Evolutionary conservation across 2,797 vertebrate species (phyloP).

Genomic region (Argentina silus): DNA sequence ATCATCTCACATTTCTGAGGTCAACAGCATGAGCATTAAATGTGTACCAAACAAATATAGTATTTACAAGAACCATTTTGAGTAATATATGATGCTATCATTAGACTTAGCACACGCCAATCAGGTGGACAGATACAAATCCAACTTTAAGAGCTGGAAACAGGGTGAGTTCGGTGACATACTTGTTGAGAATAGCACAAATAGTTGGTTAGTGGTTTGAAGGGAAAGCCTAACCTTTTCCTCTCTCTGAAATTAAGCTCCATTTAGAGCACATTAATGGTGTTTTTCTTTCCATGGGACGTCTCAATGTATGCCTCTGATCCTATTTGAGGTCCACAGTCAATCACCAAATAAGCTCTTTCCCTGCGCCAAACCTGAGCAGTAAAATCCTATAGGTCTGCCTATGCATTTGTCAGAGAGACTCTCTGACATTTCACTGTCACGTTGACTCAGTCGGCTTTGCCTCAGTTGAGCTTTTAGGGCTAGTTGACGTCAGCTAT

Average conservation of each 20-base stretch:
- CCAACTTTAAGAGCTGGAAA: conserved; percentile 19
- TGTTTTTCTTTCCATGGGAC: conserved; percentile 26
- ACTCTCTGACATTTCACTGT: background rate
- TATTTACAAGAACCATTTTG: background rate
- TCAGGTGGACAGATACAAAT: conserved; percentile 3
- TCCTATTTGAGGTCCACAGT: conserved; percentile 27
- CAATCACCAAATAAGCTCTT: conserved; percentile 24
- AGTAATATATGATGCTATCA: conserved; percentile 35
- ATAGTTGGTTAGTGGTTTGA: conserved; percentile 20
- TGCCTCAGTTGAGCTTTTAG: background rate
- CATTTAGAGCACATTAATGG: conserved; percentile 25
- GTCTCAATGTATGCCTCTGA: conserved; percentile 9
- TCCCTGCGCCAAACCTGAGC: conserved; percentile 7
- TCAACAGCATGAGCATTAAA: too few relatives aligned
- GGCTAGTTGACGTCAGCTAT: too few relatives aligned
- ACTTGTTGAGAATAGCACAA: conserved; percentile 24
- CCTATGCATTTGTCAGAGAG: background rate
- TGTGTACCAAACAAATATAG: too few relatives aligned
- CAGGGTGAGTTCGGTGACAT: conserved; percentile 19
- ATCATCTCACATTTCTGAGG: too few relatives aligned
- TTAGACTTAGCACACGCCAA: conserved; percentile 26
- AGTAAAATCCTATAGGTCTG: conserved; percentile 1
- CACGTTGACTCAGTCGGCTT: background rate
- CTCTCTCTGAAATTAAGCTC: conserved; percentile 30
- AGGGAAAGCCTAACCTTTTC: conserved; percentile 26